Evolutionary conservation across 2,888 invertebrate genomes (phyloP).

Genomic region (Xestoiulus laeticollis): DNA sequence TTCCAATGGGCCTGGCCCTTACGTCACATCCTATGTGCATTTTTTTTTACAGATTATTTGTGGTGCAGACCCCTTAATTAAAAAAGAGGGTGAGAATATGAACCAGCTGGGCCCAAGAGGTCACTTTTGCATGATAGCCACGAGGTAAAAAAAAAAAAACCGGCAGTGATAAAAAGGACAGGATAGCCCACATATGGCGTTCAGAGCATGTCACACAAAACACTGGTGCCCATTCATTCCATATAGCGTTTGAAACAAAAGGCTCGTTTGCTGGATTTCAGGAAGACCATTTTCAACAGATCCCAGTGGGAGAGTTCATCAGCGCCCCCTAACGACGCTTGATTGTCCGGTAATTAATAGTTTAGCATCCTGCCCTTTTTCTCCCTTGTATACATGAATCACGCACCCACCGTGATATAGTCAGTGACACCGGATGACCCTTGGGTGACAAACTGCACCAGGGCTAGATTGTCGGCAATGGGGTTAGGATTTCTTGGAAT

Average conservation of each 20-base stretch:
- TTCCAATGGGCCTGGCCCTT: not conserved
- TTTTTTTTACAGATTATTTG: not conserved
- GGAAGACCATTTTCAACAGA: not conserved
- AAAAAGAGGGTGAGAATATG: not conserved
- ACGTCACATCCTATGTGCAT: not conserved
- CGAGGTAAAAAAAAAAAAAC: not conserved
- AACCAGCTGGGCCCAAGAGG: not conserved
- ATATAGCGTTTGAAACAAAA: not conserved
- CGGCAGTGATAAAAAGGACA: not conserved
- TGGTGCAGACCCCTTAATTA: not conserved
- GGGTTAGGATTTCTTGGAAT: not conserved
- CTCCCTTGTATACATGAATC: not conserved
- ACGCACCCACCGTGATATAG: not conserved
- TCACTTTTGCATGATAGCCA: too few relatives aligned
- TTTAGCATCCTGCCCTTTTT: not conserved
- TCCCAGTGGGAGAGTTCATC: constrained; percentile 13
- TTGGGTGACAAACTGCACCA: not conserved
- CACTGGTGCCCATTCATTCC: not conserved
- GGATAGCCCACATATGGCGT: constrained; percentile 38
- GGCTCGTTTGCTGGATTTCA: not conserved
- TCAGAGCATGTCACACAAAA: not conserved
- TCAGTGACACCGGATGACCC: constrained; percentile 18
- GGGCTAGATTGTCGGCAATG: not conserved
- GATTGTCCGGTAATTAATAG: constrained; percentile 29
- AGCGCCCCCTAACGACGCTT: constrained; percentile 29